Evolutionary conservation across 2,113 vertebrate species (phyloP).

Genomic region (Reinhardtius hippoglossoides): DNA sequence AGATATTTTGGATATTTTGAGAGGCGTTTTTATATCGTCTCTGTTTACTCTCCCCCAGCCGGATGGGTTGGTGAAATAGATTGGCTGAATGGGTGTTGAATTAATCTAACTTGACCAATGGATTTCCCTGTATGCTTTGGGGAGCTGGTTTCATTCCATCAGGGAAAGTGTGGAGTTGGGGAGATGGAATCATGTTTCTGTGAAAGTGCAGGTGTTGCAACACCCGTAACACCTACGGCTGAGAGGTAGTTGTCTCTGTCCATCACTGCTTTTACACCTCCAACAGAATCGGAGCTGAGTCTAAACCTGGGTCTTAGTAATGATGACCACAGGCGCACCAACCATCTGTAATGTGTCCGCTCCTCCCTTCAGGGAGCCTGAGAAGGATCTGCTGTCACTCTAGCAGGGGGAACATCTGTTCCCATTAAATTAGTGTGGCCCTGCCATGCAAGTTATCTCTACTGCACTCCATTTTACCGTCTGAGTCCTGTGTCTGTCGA

Average conservation of each 20-base stretch:
- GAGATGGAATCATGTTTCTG: not conserved
- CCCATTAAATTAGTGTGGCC: conserved; percentile 75
- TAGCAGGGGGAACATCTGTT: conserved; percentile 78
- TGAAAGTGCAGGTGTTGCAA: not conserved
- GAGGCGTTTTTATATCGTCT: too few species aligned
- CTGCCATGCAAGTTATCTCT: conserved; percentile 74
- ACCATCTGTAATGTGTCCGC: conserved; percentile 73
- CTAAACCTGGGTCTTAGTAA: conserved; percentile 58
- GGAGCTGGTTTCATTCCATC: too few species aligned
- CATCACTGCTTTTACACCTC: conserved; percentile 48
- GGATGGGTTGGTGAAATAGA: too few species aligned
- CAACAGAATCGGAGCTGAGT: conserved; percentile 33
- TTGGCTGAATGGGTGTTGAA: too few species aligned
- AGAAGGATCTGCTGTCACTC: conserved; percentile 80
- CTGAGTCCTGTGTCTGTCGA: conserved; percentile 64
- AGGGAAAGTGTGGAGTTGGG: too few species aligned
- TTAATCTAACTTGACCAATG: too few species aligned
- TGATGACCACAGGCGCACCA: conserved; percentile 74
- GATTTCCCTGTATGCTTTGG: too few species aligned
- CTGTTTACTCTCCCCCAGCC: too few species aligned
- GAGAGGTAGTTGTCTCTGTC: conserved; percentile 20
- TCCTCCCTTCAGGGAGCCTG: conserved; percentile 65
- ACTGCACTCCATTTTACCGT: conserved; percentile 65
- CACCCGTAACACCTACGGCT: not conserved
- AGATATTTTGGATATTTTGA: too few species aligned